Conservation (phyloP, 2,888 invertebrate species). For the Escarpia spicata region DNA sequence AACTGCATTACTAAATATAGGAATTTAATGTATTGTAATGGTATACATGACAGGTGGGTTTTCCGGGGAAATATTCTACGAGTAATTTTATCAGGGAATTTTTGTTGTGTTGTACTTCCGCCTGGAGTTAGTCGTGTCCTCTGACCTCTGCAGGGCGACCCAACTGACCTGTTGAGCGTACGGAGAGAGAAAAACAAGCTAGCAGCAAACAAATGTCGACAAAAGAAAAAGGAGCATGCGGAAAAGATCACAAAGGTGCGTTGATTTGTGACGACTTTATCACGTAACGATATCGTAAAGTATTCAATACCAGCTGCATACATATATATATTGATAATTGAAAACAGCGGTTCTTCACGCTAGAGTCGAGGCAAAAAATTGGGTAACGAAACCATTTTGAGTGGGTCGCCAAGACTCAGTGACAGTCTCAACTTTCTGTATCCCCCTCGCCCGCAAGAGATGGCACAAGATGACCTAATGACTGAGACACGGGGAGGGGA, state of each 20-base stretch:
- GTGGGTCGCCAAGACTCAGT: too few relatives aligned
- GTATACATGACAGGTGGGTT: too few relatives aligned
- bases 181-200: not conserved
- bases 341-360: not conserved
- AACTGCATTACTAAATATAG: too few relatives aligned
- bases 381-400: too few relatives aligned
- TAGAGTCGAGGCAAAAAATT: too few relatives aligned
- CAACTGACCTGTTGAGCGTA: not conserved
- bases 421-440: too few relatives aligned
- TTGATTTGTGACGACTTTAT: not conserved
- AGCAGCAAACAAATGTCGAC: not conserved
- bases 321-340: not conserved
- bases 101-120: not conserved
- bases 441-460: too few relatives aligned
- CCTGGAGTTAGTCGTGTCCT: not conserved
- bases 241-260: not conserved
- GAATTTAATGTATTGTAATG: too few relatives aligned
- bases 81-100: not conserved
- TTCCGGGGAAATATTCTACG: too few relatives aligned
- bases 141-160: not conserved
- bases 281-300: not conserved
- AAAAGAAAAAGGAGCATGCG: constrained; percentile 2
- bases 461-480: too few relatives aligned
- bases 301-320: not conserved
- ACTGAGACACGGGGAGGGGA: too few relatives aligned